Evolutionary conservation across 2,888 invertebrate genomes (phyloP), one percentile per base, ranked within the genome.

Genomic region (Pyrrhia umbra): DNA sequence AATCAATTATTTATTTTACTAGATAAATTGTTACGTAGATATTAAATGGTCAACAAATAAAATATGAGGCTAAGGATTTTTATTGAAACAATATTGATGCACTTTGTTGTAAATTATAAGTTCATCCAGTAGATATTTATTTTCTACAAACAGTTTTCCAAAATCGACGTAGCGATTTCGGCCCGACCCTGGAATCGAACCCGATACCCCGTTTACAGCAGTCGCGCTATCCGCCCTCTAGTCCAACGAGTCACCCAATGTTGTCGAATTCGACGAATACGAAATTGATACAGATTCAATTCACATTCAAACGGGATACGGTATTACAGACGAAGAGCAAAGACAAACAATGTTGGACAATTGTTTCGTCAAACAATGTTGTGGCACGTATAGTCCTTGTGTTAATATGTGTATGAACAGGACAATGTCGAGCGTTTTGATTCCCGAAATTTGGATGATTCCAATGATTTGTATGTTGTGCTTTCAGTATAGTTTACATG

Each of bases 311-410:
- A 20, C 13, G 6, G 21, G n/a, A 20, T 13, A n/a, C 6, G 6
- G 6, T 6, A 5, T 9, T 37, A 6, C 5, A 23, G n/a, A 18
- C 6, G 4, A 15, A 16, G 13, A 59, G n/a, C n/a, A 30, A n/a
- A 61, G 15, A 61, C 40, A 30, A 47, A 30, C 10, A n/a, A n/a
- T n/a, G n/a, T n/a, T n/a, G n/a, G n/a, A n/a, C n/a, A 61, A 21
- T 47, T 40, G 8, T 9, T 16, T 43, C 30, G 6, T 5, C 13
- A 2, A 34, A 21, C 34, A 25, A 16, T 37, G 25, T 23, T 3
- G 6, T 20, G 20, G 4, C 6, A 16, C 13, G 6, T 57, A 10
- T 1, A 20, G 8, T 8, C 18, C 8, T 34, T 16, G n/a, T 15
- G 9, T 10, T 9, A 25, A 58, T 25, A n/a, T 20, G 6, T 10